phyloP scores from a whole-genome alignment of 2,888 invertebrate genomes.

The Phasia obesa region DNA sequence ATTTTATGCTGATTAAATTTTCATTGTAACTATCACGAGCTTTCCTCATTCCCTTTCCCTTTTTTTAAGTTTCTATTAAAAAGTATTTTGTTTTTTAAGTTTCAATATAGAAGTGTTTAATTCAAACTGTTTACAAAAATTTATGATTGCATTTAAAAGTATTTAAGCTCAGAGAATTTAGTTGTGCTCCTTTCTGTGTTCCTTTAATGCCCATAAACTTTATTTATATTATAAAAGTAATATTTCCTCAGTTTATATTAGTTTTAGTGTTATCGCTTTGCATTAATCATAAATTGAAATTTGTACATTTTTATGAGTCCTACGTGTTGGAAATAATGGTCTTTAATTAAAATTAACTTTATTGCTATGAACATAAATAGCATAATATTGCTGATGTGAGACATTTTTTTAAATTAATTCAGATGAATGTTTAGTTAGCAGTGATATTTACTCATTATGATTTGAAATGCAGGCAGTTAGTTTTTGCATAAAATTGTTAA shows the following conservation, averaged over 20 bases:
- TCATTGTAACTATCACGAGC: slow-evolving; percentile 56
- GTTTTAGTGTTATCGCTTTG: slow-evolving; percentile 46
- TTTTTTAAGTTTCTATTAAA: not conserved
- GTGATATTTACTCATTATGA: not conserved
- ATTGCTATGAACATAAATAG: slow-evolving; percentile 29
- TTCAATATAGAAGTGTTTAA: slow-evolving; percentile 41
- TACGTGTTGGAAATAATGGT: slow-evolving; percentile 54
- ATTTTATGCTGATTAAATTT: slow-evolving; percentile 69
- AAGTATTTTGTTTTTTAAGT: slow-evolving; percentile 21
- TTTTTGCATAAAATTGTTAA: slow-evolving; percentile 7
- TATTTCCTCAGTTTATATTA: slow-evolving; percentile 11
- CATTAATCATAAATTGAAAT: slow-evolving; percentile 50
- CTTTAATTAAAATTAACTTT: slow-evolving; percentile 61
- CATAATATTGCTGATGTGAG: slow-evolving; percentile 39
- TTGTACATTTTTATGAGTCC: slow-evolving; percentile 51
- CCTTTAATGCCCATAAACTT: slow-evolving; percentile 7
- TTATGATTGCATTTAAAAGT: slow-evolving; percentile 22
- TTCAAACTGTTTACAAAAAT: slow-evolving; percentile 52
- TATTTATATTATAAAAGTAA: slow-evolving; percentile 22
- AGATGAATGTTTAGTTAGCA: slow-evolving; percentile 2
- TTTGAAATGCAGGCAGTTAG: not conserved
- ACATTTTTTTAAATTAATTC: slow-evolving; percentile 14
- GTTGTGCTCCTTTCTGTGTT: not conserved
- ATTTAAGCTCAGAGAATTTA: not conserved
- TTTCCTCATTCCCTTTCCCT: not conserved